Conservation (phyloP, 2,113 vertebrate genomes). For the Vombatus ursinus region DNA sequence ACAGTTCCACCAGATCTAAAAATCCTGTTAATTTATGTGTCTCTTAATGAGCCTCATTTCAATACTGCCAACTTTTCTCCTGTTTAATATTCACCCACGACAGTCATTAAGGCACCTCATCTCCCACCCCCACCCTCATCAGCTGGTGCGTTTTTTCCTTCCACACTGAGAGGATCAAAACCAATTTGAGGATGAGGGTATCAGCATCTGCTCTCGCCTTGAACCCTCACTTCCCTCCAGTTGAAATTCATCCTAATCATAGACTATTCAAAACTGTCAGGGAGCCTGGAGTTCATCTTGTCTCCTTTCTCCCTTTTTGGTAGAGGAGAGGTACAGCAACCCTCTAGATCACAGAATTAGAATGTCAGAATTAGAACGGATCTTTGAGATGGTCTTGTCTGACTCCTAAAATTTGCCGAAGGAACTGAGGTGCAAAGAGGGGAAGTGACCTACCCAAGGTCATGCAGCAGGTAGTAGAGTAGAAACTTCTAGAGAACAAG, state of each 20-base stretch:
- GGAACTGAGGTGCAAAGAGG: neutral
- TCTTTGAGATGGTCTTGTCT: neutral
- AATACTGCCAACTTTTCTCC: slow-evolving; percentile 90
- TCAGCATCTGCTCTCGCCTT: slow-evolving; percentile 1
- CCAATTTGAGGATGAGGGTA: slow-evolving; percentile 75
- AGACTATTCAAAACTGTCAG: neutral
- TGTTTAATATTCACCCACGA: slow-evolving; percentile 89
- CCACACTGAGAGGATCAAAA: slow-evolving; percentile 77
- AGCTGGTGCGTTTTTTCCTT: slow-evolving; percentile 44
- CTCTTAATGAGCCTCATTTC: slow-evolving; percentile 91
- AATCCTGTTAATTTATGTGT: slow-evolving; percentile 92
- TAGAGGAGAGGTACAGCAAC: neutral
- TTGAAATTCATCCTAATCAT: neutral
- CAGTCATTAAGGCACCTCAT: slow-evolving; percentile 84
- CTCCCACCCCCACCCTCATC: slow-evolving; percentile 63
- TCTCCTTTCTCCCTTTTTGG: neutral
- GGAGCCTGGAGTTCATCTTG: neutral
- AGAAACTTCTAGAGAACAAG: no score
- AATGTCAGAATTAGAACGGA: neutral
- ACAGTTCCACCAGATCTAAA: slow-evolving; percentile 89
- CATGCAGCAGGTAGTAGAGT: neutral
- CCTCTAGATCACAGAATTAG: neutral
- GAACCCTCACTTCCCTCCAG: neutral
- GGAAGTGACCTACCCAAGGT: neutral
- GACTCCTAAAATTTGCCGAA: neutral